These are phyloP conservation scores for Ceratosolen solmsi DNA, from an alignment of 1,140 invertebrate genomes.

Conservation along the genomic window DNA sequence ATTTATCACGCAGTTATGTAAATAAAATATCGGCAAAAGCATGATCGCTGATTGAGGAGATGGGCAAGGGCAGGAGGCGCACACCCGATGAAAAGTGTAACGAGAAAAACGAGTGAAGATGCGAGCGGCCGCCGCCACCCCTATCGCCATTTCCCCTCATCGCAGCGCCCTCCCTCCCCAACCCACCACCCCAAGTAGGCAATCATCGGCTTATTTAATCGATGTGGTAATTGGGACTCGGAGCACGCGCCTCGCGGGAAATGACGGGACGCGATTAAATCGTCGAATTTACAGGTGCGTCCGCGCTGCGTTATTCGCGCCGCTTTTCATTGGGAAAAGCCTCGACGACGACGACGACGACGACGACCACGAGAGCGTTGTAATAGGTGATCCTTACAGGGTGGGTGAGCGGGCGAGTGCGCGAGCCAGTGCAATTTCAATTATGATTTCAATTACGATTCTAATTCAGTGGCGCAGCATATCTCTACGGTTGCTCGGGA, in stretches of 20 bases:
- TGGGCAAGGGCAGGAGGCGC: neutral
- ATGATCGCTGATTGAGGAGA: neutral
- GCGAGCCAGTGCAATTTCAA: slow-evolving; percentile 45
- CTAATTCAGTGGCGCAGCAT: slow-evolving; percentile 44
- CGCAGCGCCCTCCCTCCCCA: too few relatives aligned
- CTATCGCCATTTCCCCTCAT: too few relatives aligned
- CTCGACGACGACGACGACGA: too few relatives aligned
- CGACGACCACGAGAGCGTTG: neutral
- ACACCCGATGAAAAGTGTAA: slow-evolving; percentile 4
- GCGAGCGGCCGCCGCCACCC: neutral
- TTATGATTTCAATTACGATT: slow-evolving; percentile 53
- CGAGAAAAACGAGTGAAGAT: slow-evolving; percentile 13
- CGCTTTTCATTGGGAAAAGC: neutral
- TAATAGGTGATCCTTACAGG: slow-evolving; percentile 27
- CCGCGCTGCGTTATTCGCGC: neutral
- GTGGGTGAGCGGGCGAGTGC: neutral
- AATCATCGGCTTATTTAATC: slow-evolving; percentile 71
- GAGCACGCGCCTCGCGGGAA: slow-evolving; percentile 53
- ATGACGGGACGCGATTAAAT: slow-evolving; percentile 58
- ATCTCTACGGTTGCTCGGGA: neutral
- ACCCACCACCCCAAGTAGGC: slow-evolving; percentile 56
- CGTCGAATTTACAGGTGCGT: slow-evolving; percentile 49
- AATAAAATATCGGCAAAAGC: too few relatives aligned
- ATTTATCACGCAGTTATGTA: too few relatives aligned
- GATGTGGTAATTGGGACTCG: slow-evolving; percentile 65